phyloP scores from a whole-genome alignment of 2,797 vertebrate genomes.

The Halcyon smyrnensis region DNA sequence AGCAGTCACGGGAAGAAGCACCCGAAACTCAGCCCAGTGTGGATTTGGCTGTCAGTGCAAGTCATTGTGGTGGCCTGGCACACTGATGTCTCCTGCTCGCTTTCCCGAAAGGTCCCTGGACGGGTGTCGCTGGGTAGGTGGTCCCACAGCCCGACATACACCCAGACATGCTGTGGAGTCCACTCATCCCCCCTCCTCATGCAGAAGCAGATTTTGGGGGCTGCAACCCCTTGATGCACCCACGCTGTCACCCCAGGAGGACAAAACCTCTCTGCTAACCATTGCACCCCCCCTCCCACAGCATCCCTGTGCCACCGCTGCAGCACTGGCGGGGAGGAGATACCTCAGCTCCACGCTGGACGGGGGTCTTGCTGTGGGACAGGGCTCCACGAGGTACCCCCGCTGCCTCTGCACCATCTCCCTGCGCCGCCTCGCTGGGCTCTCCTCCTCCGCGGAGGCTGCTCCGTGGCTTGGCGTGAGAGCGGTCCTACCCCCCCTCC shows the following conservation, averaged over 20 bases:
- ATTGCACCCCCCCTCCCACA: neutral
- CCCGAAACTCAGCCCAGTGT: neutral
- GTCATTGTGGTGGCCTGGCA: neutral
- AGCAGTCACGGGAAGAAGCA: neutral
- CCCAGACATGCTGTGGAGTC: rapidly evolving
- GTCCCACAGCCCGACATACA: neutral
- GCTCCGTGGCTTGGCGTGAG: neutral
- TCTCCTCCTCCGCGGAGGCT: neutral
- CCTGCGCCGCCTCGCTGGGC: neutral
- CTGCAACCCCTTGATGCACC: neutral
- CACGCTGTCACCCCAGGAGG: neutral
- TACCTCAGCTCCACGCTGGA: constrained; percentile 30
- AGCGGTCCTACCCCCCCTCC: neutral
- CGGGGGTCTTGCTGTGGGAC: neutral
- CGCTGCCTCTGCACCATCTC: constrained; percentile 36
- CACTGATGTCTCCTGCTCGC: neutral
- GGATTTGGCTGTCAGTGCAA: neutral
- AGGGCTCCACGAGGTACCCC: neutral
- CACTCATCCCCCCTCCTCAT: neutral
- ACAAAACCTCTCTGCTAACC: neutral
- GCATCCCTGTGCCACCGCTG: neutral
- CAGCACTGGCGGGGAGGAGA: neutral
- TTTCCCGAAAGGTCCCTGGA: neutral
- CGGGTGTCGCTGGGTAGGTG: neutral
- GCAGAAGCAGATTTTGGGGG: rapidly evolving